Evolutionary conservation across 1,140 invertebrate species (phyloP).

Genomic region (Dendrolimus kikuchii): DNA sequence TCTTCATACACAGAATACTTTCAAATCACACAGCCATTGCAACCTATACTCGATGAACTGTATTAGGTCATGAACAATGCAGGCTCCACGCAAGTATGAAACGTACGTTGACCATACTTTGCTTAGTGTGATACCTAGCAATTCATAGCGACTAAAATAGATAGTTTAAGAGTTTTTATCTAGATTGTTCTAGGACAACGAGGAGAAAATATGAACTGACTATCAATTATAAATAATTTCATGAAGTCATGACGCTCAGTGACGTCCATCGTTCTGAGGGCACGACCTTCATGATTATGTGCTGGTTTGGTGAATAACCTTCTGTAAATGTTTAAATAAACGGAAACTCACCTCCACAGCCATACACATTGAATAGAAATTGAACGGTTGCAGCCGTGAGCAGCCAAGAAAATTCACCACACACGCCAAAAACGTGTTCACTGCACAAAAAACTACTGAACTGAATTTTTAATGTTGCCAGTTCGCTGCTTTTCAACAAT

Average conservation of each 20-base stretch:
- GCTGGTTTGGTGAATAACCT: constrained; percentile 5
- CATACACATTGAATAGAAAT: constrained; percentile 73
- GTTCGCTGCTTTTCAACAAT: neutral
- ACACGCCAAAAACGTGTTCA: constrained; percentile 64
- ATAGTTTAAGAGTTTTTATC: constrained; percentile 4
- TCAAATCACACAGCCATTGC: no score
- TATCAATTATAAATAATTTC: constrained; percentile 39
- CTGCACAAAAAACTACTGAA: constrained; percentile 48
- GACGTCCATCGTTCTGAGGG: constrained; percentile 38
- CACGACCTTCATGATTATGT: constrained; percentile 38
- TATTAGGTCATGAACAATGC: constrained; percentile 3
- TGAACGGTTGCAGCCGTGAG: constrained; percentile 71
- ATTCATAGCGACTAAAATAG: no score
- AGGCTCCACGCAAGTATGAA: neutral
- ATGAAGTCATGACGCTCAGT: constrained; percentile 42
- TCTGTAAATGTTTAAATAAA: constrained; percentile 10
- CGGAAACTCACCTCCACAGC: constrained; percentile 67
- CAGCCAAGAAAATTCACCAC: constrained; percentile 57
- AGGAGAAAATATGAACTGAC: constrained; percentile 14
- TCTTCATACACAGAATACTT: no score
- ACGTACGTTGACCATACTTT: neutral
- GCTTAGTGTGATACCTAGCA: no score
- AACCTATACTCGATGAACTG: no score
- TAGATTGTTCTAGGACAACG: constrained; percentile 2
- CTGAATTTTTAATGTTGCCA: constrained; percentile 33